Conservation (phyloP, 2,797 vertebrate species). For the Melanotaenia pygmaea region DNA sequence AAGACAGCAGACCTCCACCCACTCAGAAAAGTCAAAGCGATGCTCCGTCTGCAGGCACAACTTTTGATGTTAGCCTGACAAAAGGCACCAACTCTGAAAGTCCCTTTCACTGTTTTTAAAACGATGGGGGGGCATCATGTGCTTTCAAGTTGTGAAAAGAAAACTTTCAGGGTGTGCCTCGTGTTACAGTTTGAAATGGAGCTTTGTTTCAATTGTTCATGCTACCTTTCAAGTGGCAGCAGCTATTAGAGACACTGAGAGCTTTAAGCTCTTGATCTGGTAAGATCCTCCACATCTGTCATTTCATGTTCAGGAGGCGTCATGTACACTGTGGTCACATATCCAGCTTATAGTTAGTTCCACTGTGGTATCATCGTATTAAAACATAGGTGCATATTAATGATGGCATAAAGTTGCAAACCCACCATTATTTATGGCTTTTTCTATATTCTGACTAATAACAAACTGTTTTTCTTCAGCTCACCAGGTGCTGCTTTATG, state of each 20-base stretch:
- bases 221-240: slow-evolving; percentile 64
- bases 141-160: slow-evolving; percentile 77
- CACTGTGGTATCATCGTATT: background rate
- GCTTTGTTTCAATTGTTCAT: slow-evolving; percentile 70
- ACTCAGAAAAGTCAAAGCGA: slow-evolving; percentile 71
- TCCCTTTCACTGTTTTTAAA: slow-evolving; percentile 70
- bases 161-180: slow-evolving; percentile 75
- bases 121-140: slow-evolving; percentile 18
- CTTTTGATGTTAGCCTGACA: slow-evolving; percentile 81
- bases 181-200: slow-evolving; percentile 63
- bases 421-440: slow-evolving; percentile 17
- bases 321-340: slow-evolving; percentile 11
- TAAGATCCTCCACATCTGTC: slow-evolving; percentile 35
- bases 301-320: slow-evolving; percentile 29
- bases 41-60: slow-evolving; percentile 69
- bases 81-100: slow-evolving; percentile 73
- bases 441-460: slow-evolving; percentile 34
- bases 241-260: slow-evolving; percentile 39
- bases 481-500: slow-evolving; percentile 60
- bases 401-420: slow-evolving; percentile 18
- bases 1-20: slow-evolving; percentile 69
- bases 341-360: slow-evolving; percentile 15
- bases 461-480: slow-evolving; percentile 39
- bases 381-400: slow-evolving; percentile 13
- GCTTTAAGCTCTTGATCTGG: slow-evolving; percentile 48